Percentiles rank a stretch among this genome's conserved stretches.
Conservation (phyloP, 2,113 vertebrate species). For the Phasianus colchicus region DNA sequence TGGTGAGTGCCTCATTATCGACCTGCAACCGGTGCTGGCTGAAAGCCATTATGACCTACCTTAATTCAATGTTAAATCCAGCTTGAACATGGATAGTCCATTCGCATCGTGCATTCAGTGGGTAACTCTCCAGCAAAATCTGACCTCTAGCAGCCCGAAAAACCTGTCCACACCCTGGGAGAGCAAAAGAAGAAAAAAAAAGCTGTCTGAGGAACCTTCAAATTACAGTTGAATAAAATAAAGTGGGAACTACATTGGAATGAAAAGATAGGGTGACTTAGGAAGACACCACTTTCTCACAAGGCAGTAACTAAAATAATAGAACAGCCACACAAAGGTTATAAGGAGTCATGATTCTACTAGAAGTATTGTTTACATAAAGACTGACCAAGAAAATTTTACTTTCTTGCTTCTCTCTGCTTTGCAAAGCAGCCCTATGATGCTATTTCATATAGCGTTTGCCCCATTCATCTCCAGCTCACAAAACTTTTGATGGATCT, state of each 20-base stretch:
- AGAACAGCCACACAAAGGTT: neutral
- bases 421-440: neutral
- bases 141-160: conserved; percentile 88
- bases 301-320: neutral
- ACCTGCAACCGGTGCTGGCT: neutral
- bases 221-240: neutral
- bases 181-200: conserved; percentile 8
- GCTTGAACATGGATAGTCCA: conserved; percentile 91
- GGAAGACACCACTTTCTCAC: neutral
- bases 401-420: neutral
- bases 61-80: conserved; percentile 91
- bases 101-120: conserved; percentile 93
- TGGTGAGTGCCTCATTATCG: neutral
- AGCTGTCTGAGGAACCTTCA: neutral
- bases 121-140: conserved; percentile 94
- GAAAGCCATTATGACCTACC: conserved; percentile 72
- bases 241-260: neutral
- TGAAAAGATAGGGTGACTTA: neutral
- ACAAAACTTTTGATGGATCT: neutral
- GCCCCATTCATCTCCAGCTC: neutral
- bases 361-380: neutral
- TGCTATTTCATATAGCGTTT: neutral
- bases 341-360: neutral
- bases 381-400: neutral
- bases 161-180: conserved; percentile 90